phyloP scores from a whole-genome alignment of 2,113 vertebrate species.

The Neoarius graeffei region DNA sequence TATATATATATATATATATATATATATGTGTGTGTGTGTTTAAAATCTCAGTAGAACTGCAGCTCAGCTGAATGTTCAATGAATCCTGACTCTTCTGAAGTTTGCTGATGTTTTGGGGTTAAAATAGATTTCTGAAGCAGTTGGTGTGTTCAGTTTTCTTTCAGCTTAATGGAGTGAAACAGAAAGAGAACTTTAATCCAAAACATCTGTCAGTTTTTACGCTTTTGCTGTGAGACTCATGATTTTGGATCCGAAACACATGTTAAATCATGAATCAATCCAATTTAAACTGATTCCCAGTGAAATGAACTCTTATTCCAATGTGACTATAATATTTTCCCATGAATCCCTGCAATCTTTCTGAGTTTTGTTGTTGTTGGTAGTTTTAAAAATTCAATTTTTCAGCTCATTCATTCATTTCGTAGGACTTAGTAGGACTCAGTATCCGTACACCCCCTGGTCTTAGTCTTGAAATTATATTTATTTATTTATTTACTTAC shows the following conservation, averaged over 20 bases:
- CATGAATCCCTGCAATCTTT: background rate
- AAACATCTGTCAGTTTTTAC: background rate
- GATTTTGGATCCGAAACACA: background rate
- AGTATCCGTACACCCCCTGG: background rate
- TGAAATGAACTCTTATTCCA: background rate
- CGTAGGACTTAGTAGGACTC: no score
- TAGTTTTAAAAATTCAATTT: no score
- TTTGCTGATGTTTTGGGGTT: background rate
- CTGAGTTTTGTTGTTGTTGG: no score
- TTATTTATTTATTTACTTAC: background rate
- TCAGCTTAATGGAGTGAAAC: background rate
- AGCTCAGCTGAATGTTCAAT: background rate
- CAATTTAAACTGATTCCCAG: no score
- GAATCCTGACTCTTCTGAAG: background rate
- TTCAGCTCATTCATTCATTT: background rate
- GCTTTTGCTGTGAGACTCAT: background rate
- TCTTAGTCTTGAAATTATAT: background rate
- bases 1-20: no score
- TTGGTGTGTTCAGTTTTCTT: background rate
- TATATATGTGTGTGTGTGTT: no score
- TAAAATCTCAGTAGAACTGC: background rate
- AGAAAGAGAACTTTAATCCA: background rate
- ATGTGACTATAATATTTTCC: background rate
- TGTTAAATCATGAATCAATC: no score
- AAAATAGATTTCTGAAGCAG: background rate